Evolutionary conservation across 2,113 vertebrate species (phyloP).

Genomic region (Anguilla rostrata): DNA sequence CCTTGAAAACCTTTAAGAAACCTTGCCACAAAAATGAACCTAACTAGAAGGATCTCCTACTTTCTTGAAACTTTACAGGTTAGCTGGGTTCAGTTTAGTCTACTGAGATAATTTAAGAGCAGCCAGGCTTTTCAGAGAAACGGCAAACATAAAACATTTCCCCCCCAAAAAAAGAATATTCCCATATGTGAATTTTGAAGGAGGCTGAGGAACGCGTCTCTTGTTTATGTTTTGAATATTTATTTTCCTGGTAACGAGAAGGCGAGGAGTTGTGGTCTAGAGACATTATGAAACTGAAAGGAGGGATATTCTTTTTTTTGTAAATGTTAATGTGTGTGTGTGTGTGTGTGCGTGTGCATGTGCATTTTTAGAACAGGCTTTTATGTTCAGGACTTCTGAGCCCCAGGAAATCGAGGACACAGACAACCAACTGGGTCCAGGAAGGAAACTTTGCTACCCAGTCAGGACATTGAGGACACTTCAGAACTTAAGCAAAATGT

Average conservation of each 20-base stretch:
- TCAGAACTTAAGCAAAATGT: not conserved
- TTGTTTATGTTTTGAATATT: constrained; percentile 5
- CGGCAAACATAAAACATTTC: not conserved
- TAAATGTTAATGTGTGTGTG: not conserved
- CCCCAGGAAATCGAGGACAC: not conserved
- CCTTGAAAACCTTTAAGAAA: not conserved
- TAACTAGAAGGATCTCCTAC: no score
- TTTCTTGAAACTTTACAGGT: not conserved
- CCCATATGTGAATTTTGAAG: not conserved
- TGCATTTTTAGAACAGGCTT: not conserved
- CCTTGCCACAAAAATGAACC: no score
- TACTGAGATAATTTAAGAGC: constrained; percentile 29
- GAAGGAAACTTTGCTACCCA: not conserved
- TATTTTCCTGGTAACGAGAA: constrained; percentile 23
- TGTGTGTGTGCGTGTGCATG: not conserved
- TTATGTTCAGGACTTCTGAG: not conserved
- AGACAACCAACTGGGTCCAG: no score
- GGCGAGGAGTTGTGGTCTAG: constrained; percentile 8
- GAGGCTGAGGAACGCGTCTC: not conserved
- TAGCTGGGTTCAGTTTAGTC: constrained; percentile 1
- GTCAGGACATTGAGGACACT: not conserved
- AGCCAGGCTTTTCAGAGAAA: constrained; percentile 10
- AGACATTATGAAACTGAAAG: constrained; percentile 18
- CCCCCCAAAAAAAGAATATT: not conserved
- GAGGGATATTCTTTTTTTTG: not conserved